Conservation (phyloP, 2,797 vertebrate genomes). For the Dallia pectoralis region DNA sequence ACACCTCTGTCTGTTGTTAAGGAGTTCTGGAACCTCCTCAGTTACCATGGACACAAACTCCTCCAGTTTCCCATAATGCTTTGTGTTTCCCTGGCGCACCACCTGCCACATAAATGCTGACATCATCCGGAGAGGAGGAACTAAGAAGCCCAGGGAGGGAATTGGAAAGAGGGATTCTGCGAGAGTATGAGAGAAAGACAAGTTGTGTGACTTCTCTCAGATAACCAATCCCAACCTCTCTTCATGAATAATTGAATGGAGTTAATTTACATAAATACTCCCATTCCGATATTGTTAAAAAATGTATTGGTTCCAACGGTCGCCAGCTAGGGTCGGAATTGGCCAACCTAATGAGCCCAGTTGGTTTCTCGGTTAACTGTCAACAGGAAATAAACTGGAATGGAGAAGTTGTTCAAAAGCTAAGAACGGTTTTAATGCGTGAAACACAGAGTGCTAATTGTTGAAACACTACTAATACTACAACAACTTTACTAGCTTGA, state of each 20-base stretch:
- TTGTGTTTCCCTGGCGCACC: conserved; percentile 68
- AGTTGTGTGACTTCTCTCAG: neutral
- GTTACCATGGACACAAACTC: conserved; percentile 82
- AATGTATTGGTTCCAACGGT: no score
- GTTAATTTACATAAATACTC: no score
- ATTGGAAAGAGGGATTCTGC: conserved; percentile 69
- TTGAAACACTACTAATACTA: neutral
- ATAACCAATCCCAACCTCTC: no score
- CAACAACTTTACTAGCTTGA: neutral
- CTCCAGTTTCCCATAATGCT: conserved; percentile 81
- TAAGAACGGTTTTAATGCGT: no score
- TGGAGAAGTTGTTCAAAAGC: no score
- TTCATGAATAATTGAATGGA: no score
- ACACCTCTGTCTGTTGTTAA: conserved; percentile 78
- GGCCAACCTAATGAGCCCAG: no score
- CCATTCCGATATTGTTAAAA: no score
- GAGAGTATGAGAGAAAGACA: neutral
- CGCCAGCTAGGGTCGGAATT: no score
- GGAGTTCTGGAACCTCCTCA: conserved; percentile 77
- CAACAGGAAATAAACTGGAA: no score
- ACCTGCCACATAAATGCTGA: conserved; percentile 84
- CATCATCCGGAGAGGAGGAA: conserved; percentile 75
- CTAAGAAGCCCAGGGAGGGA: conserved; percentile 74
- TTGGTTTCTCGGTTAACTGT: no score
- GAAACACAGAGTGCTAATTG: no score